Evolutionary conservation across 2,797 vertebrate species (phyloP), one percentile per base, ranked within the genome.

Genomic region (Platyrinchus mystaceus): DNA sequence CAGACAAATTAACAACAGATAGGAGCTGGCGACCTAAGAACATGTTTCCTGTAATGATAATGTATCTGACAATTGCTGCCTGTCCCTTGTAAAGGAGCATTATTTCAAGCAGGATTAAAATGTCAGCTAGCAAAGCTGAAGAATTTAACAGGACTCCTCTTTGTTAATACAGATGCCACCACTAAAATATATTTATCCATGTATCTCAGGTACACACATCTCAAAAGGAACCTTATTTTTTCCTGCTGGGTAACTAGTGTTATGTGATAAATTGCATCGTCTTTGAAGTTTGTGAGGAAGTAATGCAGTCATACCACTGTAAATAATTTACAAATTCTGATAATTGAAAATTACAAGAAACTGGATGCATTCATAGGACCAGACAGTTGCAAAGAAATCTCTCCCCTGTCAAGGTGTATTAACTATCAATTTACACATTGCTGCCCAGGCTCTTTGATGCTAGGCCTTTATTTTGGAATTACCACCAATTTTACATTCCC

Each of bases 91-190:
- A 64, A 85, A 87, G 12, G 30, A 80, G 34, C 23, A 10, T 67
- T 77, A 30, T 93, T 91, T 87, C 47, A 64, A 56, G 24, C 24
- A 69, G 56, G 43, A 58, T 78, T 85, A 49, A 82, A 87, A 56
- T 87, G 49, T 67, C 44, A 75, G 8, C 30, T 50, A 44, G 39
- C 39, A 79, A 90, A 79, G 14, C 28, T 64, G 41, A 69, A 62
- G 7, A 73, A 44, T 3, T 49, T 69, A 55, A 67, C 27, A 30
- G 32, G n/a, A 24, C 19, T 74, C 16, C 7, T 63, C 50, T 69
- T 73, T 28, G 9, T 70, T 75, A 56, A 43, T 69, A 46, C 15
- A 64, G 43, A 18, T 84, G 21, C 30, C 37, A 50, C 59, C 24
- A 32, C 60, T 84, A 19, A 84, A 74, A 28, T 84, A 41, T 67